These are phyloP conservation scores for Drosophila burlai DNA, from an alignment of 1,140 invertebrate genomes.

Conservation along the genomic window DNA sequence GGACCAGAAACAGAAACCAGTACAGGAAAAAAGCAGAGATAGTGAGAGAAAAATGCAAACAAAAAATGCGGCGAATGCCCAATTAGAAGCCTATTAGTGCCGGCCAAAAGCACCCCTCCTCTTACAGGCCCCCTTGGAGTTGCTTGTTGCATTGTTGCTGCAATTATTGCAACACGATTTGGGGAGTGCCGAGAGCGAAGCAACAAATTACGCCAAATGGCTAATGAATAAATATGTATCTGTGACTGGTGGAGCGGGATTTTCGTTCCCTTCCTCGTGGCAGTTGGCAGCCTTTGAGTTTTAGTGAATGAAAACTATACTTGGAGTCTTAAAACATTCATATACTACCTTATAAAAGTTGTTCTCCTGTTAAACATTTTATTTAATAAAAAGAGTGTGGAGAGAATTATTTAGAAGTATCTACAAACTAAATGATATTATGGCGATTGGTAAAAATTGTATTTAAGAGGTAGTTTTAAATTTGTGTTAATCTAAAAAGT, in stretches of 20 bases:
- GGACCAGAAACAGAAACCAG: slow-evolving; percentile 10
- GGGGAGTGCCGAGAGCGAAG: slow-evolving; percentile 37
- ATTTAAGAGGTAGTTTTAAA: too few relatives aligned
- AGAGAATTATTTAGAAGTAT: not conserved
- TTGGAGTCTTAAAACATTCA: not conserved
- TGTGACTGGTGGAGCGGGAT: slow-evolving; percentile 8
- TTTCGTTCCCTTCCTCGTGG: not conserved
- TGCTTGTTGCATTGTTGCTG: slow-evolving; percentile 19
- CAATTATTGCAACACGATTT: slow-evolving; percentile 46
- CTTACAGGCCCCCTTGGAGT: not conserved
- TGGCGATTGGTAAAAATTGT: not conserved
- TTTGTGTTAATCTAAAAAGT: not conserved
- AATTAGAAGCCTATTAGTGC: slow-evolving; percentile 78
- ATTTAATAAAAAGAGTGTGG: not conserved
- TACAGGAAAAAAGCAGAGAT: not conserved
- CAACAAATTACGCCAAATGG: slow-evolving; percentile 64
- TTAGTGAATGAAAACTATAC: not conserved
- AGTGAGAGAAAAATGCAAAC: slow-evolving; percentile 8
- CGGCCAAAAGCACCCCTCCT: not conserved
- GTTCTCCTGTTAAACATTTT: not conserved
- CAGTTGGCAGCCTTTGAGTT: slow-evolving; percentile 1
- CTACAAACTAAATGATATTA: not conserved
- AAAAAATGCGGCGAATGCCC: slow-evolving; percentile 44
- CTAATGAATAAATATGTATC: slow-evolving; percentile 76
- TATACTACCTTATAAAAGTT: not conserved